Conservation (phyloP, 2,888 invertebrate species). For the Trachelus stipa region DNA sequence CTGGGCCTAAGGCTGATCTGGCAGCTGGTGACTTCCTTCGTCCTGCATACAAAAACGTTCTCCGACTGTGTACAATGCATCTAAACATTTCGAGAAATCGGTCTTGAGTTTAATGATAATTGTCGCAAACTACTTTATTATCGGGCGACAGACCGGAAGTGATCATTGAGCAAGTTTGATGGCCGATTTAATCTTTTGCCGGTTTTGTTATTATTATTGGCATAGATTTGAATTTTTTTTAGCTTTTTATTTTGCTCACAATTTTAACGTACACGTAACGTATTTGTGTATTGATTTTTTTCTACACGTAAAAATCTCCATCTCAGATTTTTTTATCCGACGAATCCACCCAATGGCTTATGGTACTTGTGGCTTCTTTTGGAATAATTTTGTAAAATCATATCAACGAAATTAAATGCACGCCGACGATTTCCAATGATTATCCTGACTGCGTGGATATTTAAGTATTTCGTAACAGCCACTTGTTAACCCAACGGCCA, state of each 20-base stretch:
- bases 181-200: neutral
- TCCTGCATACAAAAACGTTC: neutral
- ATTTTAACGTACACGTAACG: neutral
- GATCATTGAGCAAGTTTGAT: neutral
- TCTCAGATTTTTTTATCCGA: no score
- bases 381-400: neutral
- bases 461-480: neutral
- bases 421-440: neutral
- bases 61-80: conserved; percentile 18
- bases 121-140: conserved; percentile 27
- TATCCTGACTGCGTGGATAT: neutral
- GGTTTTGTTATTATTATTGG: neutral
- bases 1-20: neutral
- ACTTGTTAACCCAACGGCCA: neutral
- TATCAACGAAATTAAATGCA: neutral
- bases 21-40: neutral
- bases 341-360: no score
- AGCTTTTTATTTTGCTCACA: neutral
- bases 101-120: conserved; percentile 21
- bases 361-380: no score
- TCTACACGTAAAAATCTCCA: no score
- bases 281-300: no score
- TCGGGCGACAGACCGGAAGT: conserved; percentile 15
- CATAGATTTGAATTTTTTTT: neutral
- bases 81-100: conserved; percentile 27